Evolutionary conservation across 2,113 vertebrate genomes (phyloP), one percentile per base, ranked within the genome.

Genomic region (Notothenia rossii): DNA sequence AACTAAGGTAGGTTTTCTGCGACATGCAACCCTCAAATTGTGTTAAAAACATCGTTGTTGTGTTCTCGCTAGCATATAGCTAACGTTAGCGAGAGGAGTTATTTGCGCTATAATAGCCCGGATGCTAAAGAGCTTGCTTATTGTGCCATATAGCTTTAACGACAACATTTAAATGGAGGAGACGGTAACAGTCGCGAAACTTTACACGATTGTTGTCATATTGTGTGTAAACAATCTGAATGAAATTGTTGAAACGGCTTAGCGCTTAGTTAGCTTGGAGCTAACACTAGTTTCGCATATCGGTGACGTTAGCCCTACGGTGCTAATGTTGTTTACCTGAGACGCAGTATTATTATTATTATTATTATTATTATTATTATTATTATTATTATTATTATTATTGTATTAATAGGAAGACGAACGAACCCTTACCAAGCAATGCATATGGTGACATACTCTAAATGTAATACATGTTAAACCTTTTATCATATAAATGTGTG

Each of bases 81-180:
- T 83, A 87, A 72, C 75, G 65, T 86, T 90, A 89, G 88, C 86
- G 7, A 51, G 36, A 43, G 75, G 60, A 85, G 76, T 85, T 78
- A 69, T 79, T 71, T 71, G 70, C 72, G 83, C 83, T 79, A 86
- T 78, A 11, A 75, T 82, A 87, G 84, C 85, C 18, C 54, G 0
- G 17, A 77, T 29, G 75, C 81, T 83, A 86, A 55, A 58, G 49
- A 29, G 15, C n/a, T 22, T 33, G 55, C 20, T 73, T 61, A 60
- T 49, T 67, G 17, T 59, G 50, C 2, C 14, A 14, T n/a, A 61
- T 15, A 36, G 17, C 36, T 7, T 25, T 63, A 20, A 17, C 2
- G 9, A 40, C 3, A 14, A 20, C 45, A 29, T 18, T n/a, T 1
- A 0, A 15, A 46, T 40, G 3, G 25, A 45, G 4, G 0, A 2